Base-by-base conservation (phyloP, 2,888 invertebrate genomes). In the Beris morrisii region DNA sequence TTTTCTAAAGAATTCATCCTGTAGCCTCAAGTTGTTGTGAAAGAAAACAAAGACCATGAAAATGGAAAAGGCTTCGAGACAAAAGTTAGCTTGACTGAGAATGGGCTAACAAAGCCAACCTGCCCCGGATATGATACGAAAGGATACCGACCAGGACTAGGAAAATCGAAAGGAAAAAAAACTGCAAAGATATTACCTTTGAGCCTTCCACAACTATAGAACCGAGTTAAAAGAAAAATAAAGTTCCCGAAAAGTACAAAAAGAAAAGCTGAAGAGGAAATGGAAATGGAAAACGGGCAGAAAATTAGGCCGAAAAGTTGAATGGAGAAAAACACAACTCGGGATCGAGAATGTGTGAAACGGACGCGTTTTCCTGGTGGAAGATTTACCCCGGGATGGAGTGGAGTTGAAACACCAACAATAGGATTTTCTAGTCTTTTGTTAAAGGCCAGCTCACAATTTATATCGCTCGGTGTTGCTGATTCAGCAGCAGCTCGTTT, bases 301-400 rank as follows among this genome's bases (percentile, higher is more conserved):
- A 31, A 54, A 54, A 54, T 54, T 54, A 31, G 54, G 54, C 54
- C 54, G 54, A 12, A 54, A 52, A 11, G 5, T 15, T 52, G 52
- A 52, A 52, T 31, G 31, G 31, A 28, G 54, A 31, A 9, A 31
- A 54, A 11, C n/a, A n/a, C 32, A 31, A 9, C 54, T 31, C 54
- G 31, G 38, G 31, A 5, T 31, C 12, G 54, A 54, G 11, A 13
- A 5, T 54, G 30, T 31, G 9, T n/a, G 28, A 31, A 31, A 22
- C 4, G 12, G 31, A 30, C 28, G n/a, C 54, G 31, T 54, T 54
- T 54, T 54, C 31, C 28, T 54, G 52, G 52, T n/a, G 5, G n/a
- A 12, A 22, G 22, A 28, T 11, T 54, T 31, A 3, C 28, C 31
- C 9, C 31, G 54, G 12, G 31, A 54, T 31, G 28, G 54, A 9